Conservation (phyloP, 2,113 vertebrate genomes). For the Macaca fascicularis region DNA sequence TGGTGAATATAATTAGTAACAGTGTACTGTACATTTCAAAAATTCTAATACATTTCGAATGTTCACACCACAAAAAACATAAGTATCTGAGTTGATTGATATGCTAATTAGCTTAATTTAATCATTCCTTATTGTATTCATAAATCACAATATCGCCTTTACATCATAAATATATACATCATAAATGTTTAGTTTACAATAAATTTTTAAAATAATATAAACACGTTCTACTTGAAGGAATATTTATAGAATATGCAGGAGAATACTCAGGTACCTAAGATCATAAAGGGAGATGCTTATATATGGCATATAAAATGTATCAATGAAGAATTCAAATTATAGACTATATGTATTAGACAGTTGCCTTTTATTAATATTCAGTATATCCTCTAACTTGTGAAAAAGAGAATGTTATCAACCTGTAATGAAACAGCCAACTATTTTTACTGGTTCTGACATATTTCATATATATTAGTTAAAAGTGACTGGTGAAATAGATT, state of each 20-base stretch:
- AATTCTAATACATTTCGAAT: not conserved
- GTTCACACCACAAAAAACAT: not conserved
- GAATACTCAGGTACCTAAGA: not conserved
- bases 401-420: not conserved
- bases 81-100: not conserved
- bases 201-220: not conserved
- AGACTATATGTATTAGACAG: not conserved
- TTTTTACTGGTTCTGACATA: not conserved
- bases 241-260: not conserved
- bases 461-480: slow-evolving; percentile 18
- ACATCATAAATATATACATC: not conserved
- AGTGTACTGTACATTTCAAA: not conserved
- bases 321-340: not conserved
- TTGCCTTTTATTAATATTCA: not conserved
- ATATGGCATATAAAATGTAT: not conserved
- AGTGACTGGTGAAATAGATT: not conserved
- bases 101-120: not conserved
- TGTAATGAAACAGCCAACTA: not conserved
- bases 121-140: not conserved
- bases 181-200: not conserved
- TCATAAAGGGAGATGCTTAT: not conserved
- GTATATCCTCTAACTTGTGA: not conserved
- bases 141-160: not conserved
- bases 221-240: not conserved
- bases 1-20: not conserved